Evolutionary conservation across 23 tunicate species (phyloP), one percentile per base, ranked within the genome.

Genomic region (Styela plicata): DNA sequence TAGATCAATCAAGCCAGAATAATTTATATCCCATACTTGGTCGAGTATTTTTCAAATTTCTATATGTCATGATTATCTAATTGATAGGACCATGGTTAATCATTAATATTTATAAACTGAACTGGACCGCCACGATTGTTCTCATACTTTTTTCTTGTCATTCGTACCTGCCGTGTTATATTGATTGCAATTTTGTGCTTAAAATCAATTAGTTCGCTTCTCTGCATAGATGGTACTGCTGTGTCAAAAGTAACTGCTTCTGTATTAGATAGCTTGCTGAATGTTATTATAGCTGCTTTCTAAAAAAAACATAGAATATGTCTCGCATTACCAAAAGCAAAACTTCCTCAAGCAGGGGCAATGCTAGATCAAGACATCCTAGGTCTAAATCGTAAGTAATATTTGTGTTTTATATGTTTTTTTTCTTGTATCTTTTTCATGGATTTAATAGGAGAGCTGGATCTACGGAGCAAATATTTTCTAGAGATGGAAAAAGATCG

Each of bases 401-500:
- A 2, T 33, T 82, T 70, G 2, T 36, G 65, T n/a, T 17, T 37
- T 63, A 2, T 62, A 26, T 34, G 32, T 64, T 74, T 26, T 33
- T 44, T 69, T n/a, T n/a, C n/a, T n/a, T n/a, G n/a, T n/a, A n/a
- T n/a, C n/a, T n/a, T n/a, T n/a, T n/a, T n/a, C n/a, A n/a, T n/a
- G n/a, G 33, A 66, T 33, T 69, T 33, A 78, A 22, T 66, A 89
- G 88, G 73, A 69, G 84, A 33, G 82, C 92, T 19, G 79, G 75
- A 25, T 89, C 94, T 64, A 32, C 78, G 29, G 94, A 89, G 24
- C 79, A 84, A 25, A 24, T 71, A 16, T 71, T 89, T 65, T 63
- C 63, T 35, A 83, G 88, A 10, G 82, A 89, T 36, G 67, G 63
- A 69, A 89, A 84, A 80, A 63, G 94, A 27, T 84, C 88, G 27